These are phyloP conservation scores for Bibio marci DNA, from an alignment of 2,888 invertebrate species.

Conservation along the genomic window DNA sequence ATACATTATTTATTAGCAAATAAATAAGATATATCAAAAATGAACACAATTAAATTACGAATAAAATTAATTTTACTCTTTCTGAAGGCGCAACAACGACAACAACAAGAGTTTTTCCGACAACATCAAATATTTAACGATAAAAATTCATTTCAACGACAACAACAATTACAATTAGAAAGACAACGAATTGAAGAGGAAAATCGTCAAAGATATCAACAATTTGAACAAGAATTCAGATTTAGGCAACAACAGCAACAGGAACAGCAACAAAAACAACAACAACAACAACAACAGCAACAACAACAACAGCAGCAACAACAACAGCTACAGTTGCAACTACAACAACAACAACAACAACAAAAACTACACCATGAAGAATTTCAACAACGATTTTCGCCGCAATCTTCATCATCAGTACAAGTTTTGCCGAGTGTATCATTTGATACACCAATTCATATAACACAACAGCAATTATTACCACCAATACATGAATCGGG, in stretches of 20 bases:
- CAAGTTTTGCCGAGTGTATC: slow-evolving; percentile 25
- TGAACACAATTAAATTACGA: too few species aligned
- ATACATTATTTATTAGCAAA: too few species aligned
- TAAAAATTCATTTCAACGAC: slow-evolving; percentile 24
- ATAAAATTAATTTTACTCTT: too few species aligned
- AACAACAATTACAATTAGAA: slow-evolving; percentile 13
- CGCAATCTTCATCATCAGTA: slow-evolving; percentile 13
- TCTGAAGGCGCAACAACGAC: slow-evolving; percentile 36
- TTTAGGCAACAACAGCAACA: slow-evolving; percentile 20
- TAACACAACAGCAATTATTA: slow-evolving; percentile 3
- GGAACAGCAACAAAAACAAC: slow-evolving; percentile 20
- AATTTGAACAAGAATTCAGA: slow-evolving; percentile 12
- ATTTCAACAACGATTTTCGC: neutral
- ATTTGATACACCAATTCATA: slow-evolving; percentile 14
- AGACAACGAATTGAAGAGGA: slow-evolving; percentile 18
- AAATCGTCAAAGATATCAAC: slow-evolving; percentile 9
- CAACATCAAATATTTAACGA: slow-evolving; percentile 45
- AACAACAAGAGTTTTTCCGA: slow-evolving; percentile 48
- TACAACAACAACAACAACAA: slow-evolving; percentile 11
- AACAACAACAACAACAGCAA: slow-evolving; percentile 15
- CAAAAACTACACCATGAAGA: slow-evolving; percentile 5
- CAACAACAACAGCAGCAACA: slow-evolving; percentile 7
- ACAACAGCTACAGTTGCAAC: slow-evolving; percentile 9
- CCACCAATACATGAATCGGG: slow-evolving; percentile 2
- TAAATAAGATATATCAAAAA: too few species aligned